Conservation (phyloP, 1,140 invertebrate genomes). For the Atta cephalotes region DNA sequence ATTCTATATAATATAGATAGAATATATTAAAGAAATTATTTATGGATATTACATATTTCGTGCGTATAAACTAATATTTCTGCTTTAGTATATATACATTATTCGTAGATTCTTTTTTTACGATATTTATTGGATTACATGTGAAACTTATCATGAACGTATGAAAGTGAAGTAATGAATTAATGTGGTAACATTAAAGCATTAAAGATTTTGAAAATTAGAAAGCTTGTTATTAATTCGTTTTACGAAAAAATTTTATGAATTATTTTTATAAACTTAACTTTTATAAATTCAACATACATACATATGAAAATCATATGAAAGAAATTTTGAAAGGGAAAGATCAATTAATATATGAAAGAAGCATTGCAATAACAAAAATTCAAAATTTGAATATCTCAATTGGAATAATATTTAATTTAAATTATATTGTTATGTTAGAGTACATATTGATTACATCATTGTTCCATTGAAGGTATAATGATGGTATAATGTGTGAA, state of each 20-base stretch:
- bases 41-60: neutral
- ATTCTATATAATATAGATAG: neutral
- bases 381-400: neutral
- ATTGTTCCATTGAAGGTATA: neutral
- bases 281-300: no score
- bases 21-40: neutral
- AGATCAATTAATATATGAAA: neutral
- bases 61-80: neutral
- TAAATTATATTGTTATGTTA: no score
- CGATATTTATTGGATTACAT: neutral
- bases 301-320: neutral
- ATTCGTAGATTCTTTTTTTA: neutral
- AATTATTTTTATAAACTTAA: no score
- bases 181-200: no score
- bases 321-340: neutral
- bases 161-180: no score
- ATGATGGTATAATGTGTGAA: neutral
- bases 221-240: no score
- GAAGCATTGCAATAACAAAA: neutral
- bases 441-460: slow-evolving; percentile 8
- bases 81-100: neutral
- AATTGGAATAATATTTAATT: neutral
- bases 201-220: no score
- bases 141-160: no score
- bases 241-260: no score